Conservation (phyloP, 2,888 invertebrate species). For the Quadroppia sp. region DNA sequence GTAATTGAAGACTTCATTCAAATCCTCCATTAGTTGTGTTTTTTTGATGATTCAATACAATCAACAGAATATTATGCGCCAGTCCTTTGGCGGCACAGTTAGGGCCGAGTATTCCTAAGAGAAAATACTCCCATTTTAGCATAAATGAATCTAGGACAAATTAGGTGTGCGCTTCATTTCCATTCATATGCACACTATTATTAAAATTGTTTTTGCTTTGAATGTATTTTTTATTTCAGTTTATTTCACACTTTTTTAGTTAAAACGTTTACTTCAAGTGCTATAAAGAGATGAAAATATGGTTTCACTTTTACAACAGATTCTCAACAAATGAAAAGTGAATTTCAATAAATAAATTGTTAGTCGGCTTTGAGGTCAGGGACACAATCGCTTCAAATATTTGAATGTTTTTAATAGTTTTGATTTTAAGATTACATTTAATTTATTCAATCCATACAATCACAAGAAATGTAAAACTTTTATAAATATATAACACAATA, state of each 20-base stretch:
- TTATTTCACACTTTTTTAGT: not conserved
- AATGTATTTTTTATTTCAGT: not conserved
- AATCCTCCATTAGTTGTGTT: not conserved
- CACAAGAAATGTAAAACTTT: not conserved
- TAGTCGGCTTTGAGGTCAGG: constrained; percentile 10
- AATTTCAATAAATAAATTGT: not conserved
- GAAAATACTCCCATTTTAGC: constrained; percentile 33
- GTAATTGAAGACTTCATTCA: too few species aligned
- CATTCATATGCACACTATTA: not conserved
- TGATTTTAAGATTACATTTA: not conserved
- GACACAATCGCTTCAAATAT: not conserved
- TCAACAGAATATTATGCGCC: not conserved
- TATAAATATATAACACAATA: not conserved
- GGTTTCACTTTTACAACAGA: not conserved
- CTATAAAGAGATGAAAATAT: constrained; percentile 15
- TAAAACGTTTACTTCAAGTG: not conserved
- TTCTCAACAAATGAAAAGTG: not conserved
- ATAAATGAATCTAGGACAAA: constrained; percentile 28
- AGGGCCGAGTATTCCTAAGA: not conserved
- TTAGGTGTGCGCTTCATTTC: constrained; percentile 14
- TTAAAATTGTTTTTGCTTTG: not conserved
- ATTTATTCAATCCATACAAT: constrained; percentile 26
- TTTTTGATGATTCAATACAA: not conserved
- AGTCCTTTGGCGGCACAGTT: not conserved
- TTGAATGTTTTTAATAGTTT: not conserved